Evolutionary conservation across 2,888 invertebrate species (phyloP), one percentile per base, ranked within the genome.

Genomic region (Limulus polyphemus): DNA sequence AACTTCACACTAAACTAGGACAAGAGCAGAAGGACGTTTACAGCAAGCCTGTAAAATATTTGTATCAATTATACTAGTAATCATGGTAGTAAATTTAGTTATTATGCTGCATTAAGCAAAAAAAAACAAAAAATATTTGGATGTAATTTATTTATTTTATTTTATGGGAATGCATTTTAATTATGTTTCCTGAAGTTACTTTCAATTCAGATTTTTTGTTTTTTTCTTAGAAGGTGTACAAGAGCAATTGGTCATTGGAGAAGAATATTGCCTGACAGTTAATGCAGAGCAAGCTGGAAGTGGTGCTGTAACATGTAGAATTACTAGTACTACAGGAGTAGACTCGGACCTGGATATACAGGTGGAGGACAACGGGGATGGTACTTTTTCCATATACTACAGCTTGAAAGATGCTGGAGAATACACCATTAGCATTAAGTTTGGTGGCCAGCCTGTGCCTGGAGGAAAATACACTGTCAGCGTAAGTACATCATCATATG

Each of bases 351-450:
- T 66, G 49, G 65, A 67, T 56, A 63, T 68, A 46, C 59, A 68
- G 56, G 70, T 70, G 9, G 64, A 62, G 14, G 65, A 67, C 74
- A 90, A 90, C 72, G 82, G 82, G 17, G 90, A 92, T 77, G 91
- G 90, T 56, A 88, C 89, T 55, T 88, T 89, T 72, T 87, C 83
- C 72, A 83, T 88, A 69, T 85, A 83, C 74, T 87, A 88, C 75
- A 82, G 83, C 11, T 81, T 87, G 32, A 83, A 83, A 67, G 87
- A 88, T 74, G 84, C 84, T 11, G 88, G 90, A 9, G 88, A 89
- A 70, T 91, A 92, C 75, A 86, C 87, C 13, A 82, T 90, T 71
- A 87, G 84, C 75, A 84, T 90, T 70, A 89, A 90, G 77, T 91
- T 88, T 75, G 90, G 90, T 68, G 90, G 90, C 61, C 83, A 86